Base-by-base conservation (phyloP, 2,888 invertebrate genomes). In the Campaea margaritaria region DNA sequence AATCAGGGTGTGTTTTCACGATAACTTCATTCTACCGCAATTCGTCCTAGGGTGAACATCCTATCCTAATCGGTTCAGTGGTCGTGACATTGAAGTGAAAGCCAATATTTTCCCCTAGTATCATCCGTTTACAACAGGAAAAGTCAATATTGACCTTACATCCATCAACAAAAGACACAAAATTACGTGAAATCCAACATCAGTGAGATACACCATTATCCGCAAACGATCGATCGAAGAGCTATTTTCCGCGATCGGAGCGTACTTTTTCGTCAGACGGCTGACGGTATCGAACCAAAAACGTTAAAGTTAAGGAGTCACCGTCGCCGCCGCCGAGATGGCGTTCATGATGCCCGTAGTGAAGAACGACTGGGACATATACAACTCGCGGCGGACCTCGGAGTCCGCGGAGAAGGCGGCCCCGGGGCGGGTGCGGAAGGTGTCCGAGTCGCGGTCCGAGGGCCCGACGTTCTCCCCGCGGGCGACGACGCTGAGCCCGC, bases 291-390 rank as follows among this genome's bases (percentile, higher is more conserved):
- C 74, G 73, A 73, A 76, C 74, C 85, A 85, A 91, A 91, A 86
- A 91, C 91, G 91, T 88, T 86, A 81, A 86, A 76, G 75, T 78
- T 69, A 76, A 88, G 82, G 90, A 88, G 82, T 71, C 76, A 82
- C 87, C 86, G 85, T 82, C 72, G 69, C 75, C 81, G 75, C 74
- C 89, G 87, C 79, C 87, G 89, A 87, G 89, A 97, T 97, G 97
- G 97, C 97, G 93, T 97, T 97, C 93, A 97, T 97, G 97, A 97
- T 97, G 96, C 97, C 97, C 60, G 97, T 97, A 70, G 95, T 97
- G 92, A 97, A 97, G 93, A 97, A 97, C 93, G 97, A 97, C 87
- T 97, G 96, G 95, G 96, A 97, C 87, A 97, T 97, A 81, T 97
- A 97, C 94, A 96, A 97, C 93, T 95, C 96, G 69, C 94, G 97